Evolutionary conservation across 2,888 invertebrate species (phyloP).

Genomic region (Macrophya alboannulata): DNA sequence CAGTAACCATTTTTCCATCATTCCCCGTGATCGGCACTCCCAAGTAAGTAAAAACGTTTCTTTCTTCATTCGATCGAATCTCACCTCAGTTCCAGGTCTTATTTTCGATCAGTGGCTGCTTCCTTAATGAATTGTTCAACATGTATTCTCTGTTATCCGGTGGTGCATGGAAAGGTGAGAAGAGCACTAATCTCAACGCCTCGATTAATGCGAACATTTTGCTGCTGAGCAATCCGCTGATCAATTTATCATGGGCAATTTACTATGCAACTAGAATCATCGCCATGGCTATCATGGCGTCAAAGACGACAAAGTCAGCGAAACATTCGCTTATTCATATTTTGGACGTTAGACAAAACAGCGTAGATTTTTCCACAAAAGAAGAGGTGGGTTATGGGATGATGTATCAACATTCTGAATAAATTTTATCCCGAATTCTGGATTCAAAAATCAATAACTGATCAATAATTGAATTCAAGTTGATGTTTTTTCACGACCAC

Average conservation of each 20-base stretch:
- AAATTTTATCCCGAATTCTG: background rate
- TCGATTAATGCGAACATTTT: background rate
- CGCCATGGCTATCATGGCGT: constrained; percentile 40
- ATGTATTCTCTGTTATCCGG: constrained; percentile 37
- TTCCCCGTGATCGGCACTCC: background rate
- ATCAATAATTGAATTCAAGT: background rate
- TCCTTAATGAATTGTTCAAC: constrained; percentile 38
- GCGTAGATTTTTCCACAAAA: constrained; percentile 39
- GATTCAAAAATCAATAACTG: background rate
- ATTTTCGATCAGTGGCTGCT: constrained; percentile 39
- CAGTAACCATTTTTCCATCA: no score
- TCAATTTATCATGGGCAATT: constrained; percentile 39
- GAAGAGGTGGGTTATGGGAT: constrained; percentile 31
- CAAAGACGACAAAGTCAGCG: constrained; percentile 22
- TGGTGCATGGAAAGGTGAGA: constrained; percentile 2
- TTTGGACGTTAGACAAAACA: constrained; percentile 2
- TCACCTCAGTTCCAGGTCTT: constrained; percentile 28
- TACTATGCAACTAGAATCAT: constrained; percentile 47
- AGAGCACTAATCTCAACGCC: background rate
- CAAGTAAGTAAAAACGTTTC: background rate
- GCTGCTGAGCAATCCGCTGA: constrained; percentile 30
- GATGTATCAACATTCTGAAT: background rate
- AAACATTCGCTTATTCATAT: constrained; percentile 43
- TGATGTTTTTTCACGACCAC: constrained; percentile 52
- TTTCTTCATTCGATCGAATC: background rate